These are phyloP conservation scores for Germaria angustata DNA, from an alignment of 2,888 invertebrate genomes.

Conservation along the genomic window DNA sequence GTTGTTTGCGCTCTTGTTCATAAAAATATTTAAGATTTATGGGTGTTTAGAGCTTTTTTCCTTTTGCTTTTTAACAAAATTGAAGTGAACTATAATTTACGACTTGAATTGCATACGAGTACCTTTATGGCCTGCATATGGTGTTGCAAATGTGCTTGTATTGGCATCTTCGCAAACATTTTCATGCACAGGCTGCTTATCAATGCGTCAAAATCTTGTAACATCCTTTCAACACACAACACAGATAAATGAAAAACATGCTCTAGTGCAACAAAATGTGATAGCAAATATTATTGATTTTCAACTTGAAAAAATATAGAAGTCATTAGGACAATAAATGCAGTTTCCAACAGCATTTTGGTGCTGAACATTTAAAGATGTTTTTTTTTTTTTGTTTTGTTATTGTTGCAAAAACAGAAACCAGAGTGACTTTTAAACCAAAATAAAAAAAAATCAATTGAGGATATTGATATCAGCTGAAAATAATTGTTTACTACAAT, in stretches of 20 bases:
- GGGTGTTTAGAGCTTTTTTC: constrained; percentile 39
- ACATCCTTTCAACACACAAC: constrained; percentile 43
- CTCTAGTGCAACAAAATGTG: constrained; percentile 25
- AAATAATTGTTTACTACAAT: constrained; percentile 43
- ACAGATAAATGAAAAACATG: constrained; percentile 29
- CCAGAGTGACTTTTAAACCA: constrained; percentile 61
- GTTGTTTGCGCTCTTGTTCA: constrained; percentile 17
- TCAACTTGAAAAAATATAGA: constrained; percentile 17
- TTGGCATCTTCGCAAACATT: constrained; percentile 17
- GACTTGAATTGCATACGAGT: constrained; percentile 58
- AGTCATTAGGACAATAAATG: constrained; percentile 63
- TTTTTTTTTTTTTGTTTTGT: constrained; percentile 15
- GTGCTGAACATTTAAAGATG: background rate
- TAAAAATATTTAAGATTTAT: constrained; percentile 60
- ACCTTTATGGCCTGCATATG: constrained; percentile 51
- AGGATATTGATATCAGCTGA: constrained; percentile 10
- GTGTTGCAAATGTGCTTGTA: constrained; percentile 17
- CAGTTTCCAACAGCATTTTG: background rate
- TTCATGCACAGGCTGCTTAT: constrained; percentile 42
- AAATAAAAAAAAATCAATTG: constrained; percentile 9
- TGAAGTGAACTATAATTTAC: constrained; percentile 61
- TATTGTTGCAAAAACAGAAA: background rate
- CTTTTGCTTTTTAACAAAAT: background rate
- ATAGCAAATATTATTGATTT: constrained; percentile 60
- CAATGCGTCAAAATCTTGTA: constrained; percentile 65